Percentiles rank a stretch among this genome's conserved stretches.
Evolutionary conservation across 2,888 invertebrate genomes (phyloP).

Genomic region (Erebia palarica): DNA sequence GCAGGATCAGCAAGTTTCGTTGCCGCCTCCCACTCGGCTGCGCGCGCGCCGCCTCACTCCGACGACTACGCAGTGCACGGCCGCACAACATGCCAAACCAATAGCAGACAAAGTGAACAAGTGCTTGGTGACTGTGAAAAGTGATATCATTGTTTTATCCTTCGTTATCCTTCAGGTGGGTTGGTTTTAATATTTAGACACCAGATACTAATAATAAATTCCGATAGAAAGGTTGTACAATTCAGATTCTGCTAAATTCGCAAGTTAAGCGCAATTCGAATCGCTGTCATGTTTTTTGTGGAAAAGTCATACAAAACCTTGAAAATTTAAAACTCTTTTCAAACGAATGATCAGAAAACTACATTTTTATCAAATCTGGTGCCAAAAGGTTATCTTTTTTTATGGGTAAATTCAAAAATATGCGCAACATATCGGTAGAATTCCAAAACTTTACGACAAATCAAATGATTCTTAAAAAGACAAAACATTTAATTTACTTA

Average conservation of each 20-base stretch:
- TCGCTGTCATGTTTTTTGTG: constrained; percentile 26
- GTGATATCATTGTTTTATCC: constrained; percentile 36
- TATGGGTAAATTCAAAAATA: not conserved
- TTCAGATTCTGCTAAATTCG: not conserved
- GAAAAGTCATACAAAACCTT: not conserved
- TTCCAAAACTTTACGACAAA: not conserved
- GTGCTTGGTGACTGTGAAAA: constrained; percentile 57
- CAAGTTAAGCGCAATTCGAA: constrained; percentile 29
- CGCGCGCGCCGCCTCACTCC: constrained; percentile 71
- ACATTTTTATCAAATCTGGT: not conserved
- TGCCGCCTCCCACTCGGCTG: constrained; percentile 50
- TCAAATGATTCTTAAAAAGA: not conserved
- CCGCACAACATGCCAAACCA: constrained; percentile 48
- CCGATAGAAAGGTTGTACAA: not conserved
- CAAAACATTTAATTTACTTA: not conserved
- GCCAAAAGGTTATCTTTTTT: not conserved
- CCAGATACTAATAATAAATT: not conserved
- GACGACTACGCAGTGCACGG: constrained; percentile 61
- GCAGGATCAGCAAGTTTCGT: constrained; percentile 63
- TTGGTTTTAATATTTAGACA: constrained; percentile 35
- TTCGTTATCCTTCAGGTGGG: constrained; percentile 56
- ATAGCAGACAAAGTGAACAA: constrained; percentile 55
- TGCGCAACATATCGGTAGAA: not conserved
- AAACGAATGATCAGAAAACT: not conserved
- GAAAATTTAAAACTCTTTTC: not conserved